A percentile compares a stretch with the other conserved stretches of the same genome.
phyloP scores from a whole-genome alignment of 2,888 invertebrate genomes.

The Aproaerema taeniolella region DNA sequence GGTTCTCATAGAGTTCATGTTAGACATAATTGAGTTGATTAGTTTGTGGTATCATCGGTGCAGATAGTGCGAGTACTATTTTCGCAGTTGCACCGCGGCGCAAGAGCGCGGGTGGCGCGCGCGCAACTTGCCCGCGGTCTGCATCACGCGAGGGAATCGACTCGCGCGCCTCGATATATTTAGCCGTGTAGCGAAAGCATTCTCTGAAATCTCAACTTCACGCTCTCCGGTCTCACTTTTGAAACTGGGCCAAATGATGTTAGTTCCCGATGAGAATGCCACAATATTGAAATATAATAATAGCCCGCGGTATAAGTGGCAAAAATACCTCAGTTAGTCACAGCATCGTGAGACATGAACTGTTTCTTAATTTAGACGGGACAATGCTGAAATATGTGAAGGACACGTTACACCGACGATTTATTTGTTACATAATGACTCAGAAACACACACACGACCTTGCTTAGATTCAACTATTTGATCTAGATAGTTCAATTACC shows the following conservation, averaged over 20 bases:
- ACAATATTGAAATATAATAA: conserved; percentile 76
- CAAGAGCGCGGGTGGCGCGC: conserved; percentile 16
- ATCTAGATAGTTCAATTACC: background rate
- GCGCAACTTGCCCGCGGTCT: conserved; percentile 20
- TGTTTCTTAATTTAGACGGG: conserved; percentile 53
- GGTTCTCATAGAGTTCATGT: no score
- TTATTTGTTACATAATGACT: conserved; percentile 9
- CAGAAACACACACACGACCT: no score
- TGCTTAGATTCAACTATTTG: no score
- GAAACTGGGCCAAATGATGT: conserved; percentile 76
- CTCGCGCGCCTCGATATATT: conserved; percentile 49
- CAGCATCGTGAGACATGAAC: conserved; percentile 50
- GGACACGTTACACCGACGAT: conserved; percentile 35
- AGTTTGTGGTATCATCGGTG: conserved; percentile 23
- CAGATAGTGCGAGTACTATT: conserved; percentile 47
- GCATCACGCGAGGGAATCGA: no score
- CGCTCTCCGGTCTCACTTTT: conserved; percentile 71
- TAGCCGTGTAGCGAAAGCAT: conserved; percentile 68
- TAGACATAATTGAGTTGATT: no score
- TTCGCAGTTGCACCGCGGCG: conserved; percentile 33
- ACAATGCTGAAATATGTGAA: conserved; percentile 65
- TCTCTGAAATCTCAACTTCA: conserved; percentile 68
- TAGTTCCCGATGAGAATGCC: conserved; percentile 70
- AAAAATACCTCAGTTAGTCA: conserved; percentile 72
- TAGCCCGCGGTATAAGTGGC: conserved; percentile 61